Conservation (phyloP, 2,797 vertebrate genomes). For the Lepidocolaptes lacrymiger region DNA sequence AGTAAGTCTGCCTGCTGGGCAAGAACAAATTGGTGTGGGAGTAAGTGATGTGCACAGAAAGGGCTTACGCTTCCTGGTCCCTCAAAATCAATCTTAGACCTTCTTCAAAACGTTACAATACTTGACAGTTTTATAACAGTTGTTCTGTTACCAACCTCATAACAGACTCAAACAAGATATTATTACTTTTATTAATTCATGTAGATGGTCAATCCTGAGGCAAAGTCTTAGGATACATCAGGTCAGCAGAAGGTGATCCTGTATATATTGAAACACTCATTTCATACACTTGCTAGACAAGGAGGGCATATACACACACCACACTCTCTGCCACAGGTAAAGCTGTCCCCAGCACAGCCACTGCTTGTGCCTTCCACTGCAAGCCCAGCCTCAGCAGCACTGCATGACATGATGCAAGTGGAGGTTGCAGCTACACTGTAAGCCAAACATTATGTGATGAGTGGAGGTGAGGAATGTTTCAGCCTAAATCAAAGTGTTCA, state of each 20-base stretch:
- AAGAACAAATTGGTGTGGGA: background rate
- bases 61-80: background rate
- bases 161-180: background rate
- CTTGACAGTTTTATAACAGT: background rate
- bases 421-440: background rate
- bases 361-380: background rate
- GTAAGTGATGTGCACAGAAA: background rate
- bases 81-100: background rate
- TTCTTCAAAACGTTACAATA: background rate
- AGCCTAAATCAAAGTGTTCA: background rate
- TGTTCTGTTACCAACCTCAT: background rate
- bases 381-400: background rate
- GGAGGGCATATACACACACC: background rate
- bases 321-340: background rate
- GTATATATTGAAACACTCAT: background rate
- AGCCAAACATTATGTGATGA: background rate
- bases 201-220: background rate
- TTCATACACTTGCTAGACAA: background rate
- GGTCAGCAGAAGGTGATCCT: background rate
- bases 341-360: background rate
- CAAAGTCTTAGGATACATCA: background rate
- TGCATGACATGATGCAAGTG: fast-evolving
- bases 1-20: background rate
- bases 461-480: background rate
- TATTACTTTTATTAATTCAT: background rate